Conservation (phyloP, 2,888 invertebrate genomes). For the Scrobipalpa atriplicella region DNA sequence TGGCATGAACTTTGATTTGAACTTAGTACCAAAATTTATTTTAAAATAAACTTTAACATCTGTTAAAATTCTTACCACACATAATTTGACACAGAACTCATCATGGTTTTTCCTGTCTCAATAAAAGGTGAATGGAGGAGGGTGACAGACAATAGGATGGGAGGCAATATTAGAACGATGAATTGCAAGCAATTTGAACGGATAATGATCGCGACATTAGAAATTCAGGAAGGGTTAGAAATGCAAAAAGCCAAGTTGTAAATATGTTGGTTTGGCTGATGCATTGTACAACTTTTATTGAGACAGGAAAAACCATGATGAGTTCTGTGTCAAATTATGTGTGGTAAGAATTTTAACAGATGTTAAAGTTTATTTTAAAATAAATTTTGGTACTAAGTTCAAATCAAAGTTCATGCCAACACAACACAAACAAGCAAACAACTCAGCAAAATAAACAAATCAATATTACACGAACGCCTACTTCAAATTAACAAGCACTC, state of each 20-base stretch:
- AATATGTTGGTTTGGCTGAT: not conserved
- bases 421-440: not conserved
- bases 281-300: no score
- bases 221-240: not conserved
- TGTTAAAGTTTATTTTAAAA: no score
- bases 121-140: slow-evolving; percentile 24
- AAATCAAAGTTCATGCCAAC: not conserved
- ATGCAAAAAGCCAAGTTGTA: not conserved
- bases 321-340: no score
- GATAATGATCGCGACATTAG: slow-evolving; percentile 7
- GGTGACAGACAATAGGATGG: slow-evolving; percentile 18
- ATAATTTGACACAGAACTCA: no score
- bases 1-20: not conserved
- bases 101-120: no score
- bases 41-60: no score
- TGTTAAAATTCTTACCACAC: no score
- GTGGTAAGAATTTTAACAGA: no score
- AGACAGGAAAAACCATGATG: no score
- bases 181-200: slow-evolving; percentile 11
- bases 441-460: slow-evolving; percentile 28
- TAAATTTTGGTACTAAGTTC: no score
- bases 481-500: slow-evolving; percentile 28
- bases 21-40: not conserved
- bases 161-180: slow-evolving; percentile 12
- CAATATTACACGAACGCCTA: slow-evolving; percentile 30